Conservation (phyloP, 64 coral and sea anemone species). For the Stichodactyla helianthus region DNA sequence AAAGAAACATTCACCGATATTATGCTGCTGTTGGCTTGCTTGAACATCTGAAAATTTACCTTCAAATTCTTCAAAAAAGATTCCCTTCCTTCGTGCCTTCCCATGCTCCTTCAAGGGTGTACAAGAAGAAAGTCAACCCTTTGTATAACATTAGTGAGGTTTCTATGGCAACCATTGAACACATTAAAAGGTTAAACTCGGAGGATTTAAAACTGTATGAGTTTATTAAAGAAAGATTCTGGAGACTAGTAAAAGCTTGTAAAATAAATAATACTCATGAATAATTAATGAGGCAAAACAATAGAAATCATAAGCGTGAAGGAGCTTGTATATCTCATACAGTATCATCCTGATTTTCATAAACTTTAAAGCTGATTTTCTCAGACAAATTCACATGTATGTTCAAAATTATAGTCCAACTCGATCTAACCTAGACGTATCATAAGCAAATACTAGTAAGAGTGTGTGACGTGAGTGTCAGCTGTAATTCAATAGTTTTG, state of each 20-base stretch:
- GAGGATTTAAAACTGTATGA: slow-evolving; percentile 66
- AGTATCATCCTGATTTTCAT: no score
- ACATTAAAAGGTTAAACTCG: slow-evolving; percentile 43
- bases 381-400: no score
- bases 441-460: no score
- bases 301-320: no score
- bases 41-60: slow-evolving; percentile 56
- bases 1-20: slow-evolving; percentile 57
- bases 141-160: slow-evolving; percentile 43
- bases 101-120: slow-evolving; percentile 2
- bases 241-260: slow-evolving; percentile 59
- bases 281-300: no score
- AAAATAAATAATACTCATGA: no score
- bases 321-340: no score
- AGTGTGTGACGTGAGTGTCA: no score
- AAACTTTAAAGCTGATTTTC: no score
- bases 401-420: no score
- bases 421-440: no score
- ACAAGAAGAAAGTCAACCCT: slow-evolving; percentile 56
- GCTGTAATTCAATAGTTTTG: no score
- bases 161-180: slow-evolving; percentile 32
- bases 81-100: slow-evolving; percentile 58
- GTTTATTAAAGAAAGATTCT: slow-evolving; percentile 60
- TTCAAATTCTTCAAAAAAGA: slow-evolving; percentile 60
- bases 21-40: slow-evolving; percentile 66